A percentile compares a stretch with the other conserved stretches of the same genome.
Evolutionary conservation across 2,888 invertebrate species (phyloP).

Genomic region (Amaurobius ferox): DNA sequence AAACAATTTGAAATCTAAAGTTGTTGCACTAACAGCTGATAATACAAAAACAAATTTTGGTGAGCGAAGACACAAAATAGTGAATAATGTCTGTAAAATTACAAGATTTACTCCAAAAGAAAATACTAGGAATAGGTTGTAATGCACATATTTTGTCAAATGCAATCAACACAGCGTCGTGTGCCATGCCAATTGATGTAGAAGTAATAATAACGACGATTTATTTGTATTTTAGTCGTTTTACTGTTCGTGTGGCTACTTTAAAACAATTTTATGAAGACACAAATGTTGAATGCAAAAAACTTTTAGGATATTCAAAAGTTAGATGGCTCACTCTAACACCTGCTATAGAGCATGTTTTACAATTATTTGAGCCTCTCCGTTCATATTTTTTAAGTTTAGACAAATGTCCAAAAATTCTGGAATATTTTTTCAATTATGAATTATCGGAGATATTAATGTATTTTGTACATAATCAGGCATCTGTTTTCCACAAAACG

Average conservation of each 20-base stretch:
- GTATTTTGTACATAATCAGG: slow-evolving; percentile 29
- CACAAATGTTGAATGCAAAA: slow-evolving; percentile 11
- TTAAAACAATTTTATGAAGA: slow-evolving; percentile 29
- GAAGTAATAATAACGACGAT: slow-evolving; percentile 25
- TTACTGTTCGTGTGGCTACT: no score
- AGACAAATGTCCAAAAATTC: background rate
- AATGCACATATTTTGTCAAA: slow-evolving; percentile 36
- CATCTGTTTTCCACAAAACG: slow-evolving; percentile 20
- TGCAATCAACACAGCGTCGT: slow-evolving; percentile 25
- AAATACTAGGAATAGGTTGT: slow-evolving; percentile 17
- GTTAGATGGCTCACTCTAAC: background rate
- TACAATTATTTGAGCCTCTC: background rate
- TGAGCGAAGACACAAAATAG: slow-evolving; percentile 7
- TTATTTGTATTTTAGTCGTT: slow-evolving; percentile 18
- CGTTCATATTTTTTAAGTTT: background rate
- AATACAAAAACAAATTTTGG: slow-evolving; percentile 21
- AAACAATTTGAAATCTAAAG: slow-evolving; percentile 24
- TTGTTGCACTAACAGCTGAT: slow-evolving; percentile 11
- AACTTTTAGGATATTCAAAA: slow-evolving; percentile 12
- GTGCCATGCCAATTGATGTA: slow-evolving; percentile 21
- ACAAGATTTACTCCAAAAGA: slow-evolving; percentile 24
- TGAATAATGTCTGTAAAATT: slow-evolving; percentile 30
- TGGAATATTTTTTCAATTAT: background rate
- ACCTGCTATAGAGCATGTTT: background rate
- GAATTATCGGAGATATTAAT: slow-evolving; percentile 8